A percentile compares a stretch with the other conserved stretches of the same genome.
Conservation (phyloP, 1,140 invertebrate species). For the Magallana angulata region DNA sequence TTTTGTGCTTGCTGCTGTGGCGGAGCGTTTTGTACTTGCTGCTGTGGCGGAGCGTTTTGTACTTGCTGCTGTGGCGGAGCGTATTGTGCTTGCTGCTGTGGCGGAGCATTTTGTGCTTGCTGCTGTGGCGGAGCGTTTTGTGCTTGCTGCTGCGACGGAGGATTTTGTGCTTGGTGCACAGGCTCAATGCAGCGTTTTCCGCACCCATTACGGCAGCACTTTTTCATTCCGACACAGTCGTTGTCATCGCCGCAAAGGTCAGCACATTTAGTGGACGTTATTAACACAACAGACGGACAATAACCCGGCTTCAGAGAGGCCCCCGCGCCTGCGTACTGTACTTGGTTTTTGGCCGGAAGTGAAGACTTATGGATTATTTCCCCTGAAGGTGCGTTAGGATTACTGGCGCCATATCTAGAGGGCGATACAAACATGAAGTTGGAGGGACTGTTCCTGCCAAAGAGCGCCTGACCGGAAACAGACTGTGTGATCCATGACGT, state of each 20-base stretch:
- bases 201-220: neutral
- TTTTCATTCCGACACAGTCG: neutral
- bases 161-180: neutral
- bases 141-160: too few species aligned
- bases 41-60: neutral
- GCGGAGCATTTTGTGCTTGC: neutral
- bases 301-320: neutral
- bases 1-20: neutral
- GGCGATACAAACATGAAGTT: neutral
- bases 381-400: neutral
- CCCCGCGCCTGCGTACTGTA: neutral
- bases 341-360: neutral
- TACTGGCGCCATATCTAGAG: neutral
- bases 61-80: neutral
- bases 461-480: neutral
- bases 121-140: neutral
- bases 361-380: neutral
- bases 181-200: neutral
- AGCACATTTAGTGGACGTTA: neutral
- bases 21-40: neutral
- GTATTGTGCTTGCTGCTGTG: neutral
- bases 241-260: neutral
- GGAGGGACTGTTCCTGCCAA: neutral
- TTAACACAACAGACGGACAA: conserved; percentile 7
- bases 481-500: neutral